phyloP scores from a whole-genome alignment of 2,888 invertebrate genomes.

The Boloria euphrosyne region DNA sequence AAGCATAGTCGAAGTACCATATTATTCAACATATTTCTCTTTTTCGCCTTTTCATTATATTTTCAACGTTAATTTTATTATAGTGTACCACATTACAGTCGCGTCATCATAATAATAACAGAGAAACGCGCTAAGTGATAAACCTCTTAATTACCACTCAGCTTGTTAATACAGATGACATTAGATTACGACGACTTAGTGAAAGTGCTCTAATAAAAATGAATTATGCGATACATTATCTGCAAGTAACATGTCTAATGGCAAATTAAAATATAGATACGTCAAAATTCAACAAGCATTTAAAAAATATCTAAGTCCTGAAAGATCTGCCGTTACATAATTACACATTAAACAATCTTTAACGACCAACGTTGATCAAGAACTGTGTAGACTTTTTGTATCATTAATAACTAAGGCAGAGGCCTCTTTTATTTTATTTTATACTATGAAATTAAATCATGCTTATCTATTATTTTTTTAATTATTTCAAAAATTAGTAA shows the following conservation, averaged over 20 bases:
- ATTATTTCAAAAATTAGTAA: no score
- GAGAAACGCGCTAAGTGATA: conserved; percentile 34
- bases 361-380: no score
- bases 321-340: no score
- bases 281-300: not conserved
- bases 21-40: no score
- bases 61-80: conserved; percentile 10
- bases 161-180: conserved; percentile 32
- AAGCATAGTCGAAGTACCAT: no score
- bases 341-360: no score
- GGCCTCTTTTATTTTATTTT: no score
- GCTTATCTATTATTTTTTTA: no score
- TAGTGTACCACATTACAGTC: not conserved
- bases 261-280: not conserved
- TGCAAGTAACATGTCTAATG: not conserved
- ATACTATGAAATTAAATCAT: no score
- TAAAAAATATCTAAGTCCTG: no score
- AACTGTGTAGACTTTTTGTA: no score
- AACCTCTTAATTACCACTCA: conserved; percentile 31
- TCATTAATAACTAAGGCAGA: no score
- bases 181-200: conserved; percentile 31
- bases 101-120: conserved; percentile 33
- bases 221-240: conserved; percentile 12
- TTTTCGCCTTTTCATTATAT: not conserved
- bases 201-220: conserved; percentile 33